A percentile compares a stretch with the other conserved stretches of the same genome.
Evolutionary conservation across 2,888 invertebrate species (phyloP).

Genomic region (Empis livida): DNA sequence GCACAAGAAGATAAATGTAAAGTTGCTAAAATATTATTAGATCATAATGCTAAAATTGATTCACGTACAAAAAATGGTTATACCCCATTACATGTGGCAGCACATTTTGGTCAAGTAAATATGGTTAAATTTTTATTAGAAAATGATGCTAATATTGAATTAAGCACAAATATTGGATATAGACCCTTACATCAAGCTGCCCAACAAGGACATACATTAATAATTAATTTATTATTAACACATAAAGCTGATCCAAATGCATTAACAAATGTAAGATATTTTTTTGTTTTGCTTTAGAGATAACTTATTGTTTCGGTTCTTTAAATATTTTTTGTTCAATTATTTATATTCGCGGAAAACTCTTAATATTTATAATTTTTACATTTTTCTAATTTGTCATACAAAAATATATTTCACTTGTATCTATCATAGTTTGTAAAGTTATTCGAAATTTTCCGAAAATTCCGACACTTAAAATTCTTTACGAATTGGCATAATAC

Average conservation of each 20-base stretch:
- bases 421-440: too few relatives aligned
- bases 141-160: slow-evolving; percentile 77
- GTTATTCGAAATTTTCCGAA: too few relatives aligned
- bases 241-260: slow-evolving; percentile 92
- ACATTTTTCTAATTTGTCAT: too few relatives aligned
- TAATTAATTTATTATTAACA: slow-evolving; percentile 83
- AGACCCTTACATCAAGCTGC: slow-evolving; percentile 97
- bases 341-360: too few relatives aligned
- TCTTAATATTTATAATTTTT: too few relatives aligned
- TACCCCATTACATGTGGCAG: slow-evolving; percentile 92
- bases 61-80: slow-evolving; percentile 75
- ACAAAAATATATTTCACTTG: too few relatives aligned
- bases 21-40: slow-evolving; percentile 68
- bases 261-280: slow-evolving; percentile 82
- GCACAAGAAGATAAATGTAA: slow-evolving; percentile 86
- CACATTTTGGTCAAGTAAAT: slow-evolving; percentile 90
- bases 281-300: too few relatives aligned
- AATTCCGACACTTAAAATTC: too few relatives aligned
- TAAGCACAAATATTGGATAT: slow-evolving; percentile 66
- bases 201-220: slow-evolving; percentile 93
- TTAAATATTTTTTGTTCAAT: neutral
- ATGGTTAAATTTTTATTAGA: slow-evolving; percentile 83
- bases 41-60: slow-evolving; percentile 61
- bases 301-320: slow-evolving; percentile 1
- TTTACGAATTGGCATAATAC: too few relatives aligned